Percentiles rank a stretch among this genome's conserved stretches.
Conservation (phyloP, 2,888 invertebrate species). For the Erebia ligea region DNA sequence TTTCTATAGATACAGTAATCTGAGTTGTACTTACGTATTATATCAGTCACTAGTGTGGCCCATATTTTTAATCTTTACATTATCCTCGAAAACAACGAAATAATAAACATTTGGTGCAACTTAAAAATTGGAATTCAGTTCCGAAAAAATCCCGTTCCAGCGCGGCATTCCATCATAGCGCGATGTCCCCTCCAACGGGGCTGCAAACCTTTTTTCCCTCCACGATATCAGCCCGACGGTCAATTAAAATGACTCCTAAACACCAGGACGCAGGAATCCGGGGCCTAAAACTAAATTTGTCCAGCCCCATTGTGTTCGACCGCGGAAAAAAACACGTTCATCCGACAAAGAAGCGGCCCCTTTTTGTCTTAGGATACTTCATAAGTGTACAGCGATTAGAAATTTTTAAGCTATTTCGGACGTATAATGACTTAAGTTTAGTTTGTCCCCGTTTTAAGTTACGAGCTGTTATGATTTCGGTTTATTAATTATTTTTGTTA, state of each 20-base stretch:
- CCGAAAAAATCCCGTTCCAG: slow-evolving; percentile 22
- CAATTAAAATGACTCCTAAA: slow-evolving; percentile 80
- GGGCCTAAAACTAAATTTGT: slow-evolving; percentile 69
- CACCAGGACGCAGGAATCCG: slow-evolving; percentile 70
- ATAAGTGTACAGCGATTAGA: slow-evolving; percentile 75
- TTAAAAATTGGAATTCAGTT: slow-evolving; percentile 4
- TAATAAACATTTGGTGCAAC: slow-evolving; percentile 2
- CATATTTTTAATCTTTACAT: neutral
- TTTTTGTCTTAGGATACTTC: slow-evolving; percentile 67
- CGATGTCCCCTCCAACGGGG: slow-evolving; percentile 51
- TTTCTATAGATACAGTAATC: no score
- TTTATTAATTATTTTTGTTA: neutral
- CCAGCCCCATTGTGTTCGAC: slow-evolving; percentile 71
- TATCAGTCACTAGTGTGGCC: neutral
- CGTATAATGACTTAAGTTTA: slow-evolving; percentile 69
- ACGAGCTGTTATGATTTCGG: slow-evolving; percentile 20
- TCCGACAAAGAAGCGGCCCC: slow-evolving; percentile 73
- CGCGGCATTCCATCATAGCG: slow-evolving; percentile 75
- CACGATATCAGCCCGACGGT: slow-evolving; percentile 64
- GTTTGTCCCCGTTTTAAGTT: slow-evolving; percentile 32
- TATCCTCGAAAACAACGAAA: neutral
- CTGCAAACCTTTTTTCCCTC: slow-evolving; percentile 55
- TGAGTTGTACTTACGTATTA: no score
- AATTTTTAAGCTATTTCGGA: slow-evolving; percentile 58
- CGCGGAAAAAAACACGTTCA: slow-evolving; percentile 56